Conservation (phyloP, 2,113 vertebrate species). For the Clinocottus analis region DNA sequence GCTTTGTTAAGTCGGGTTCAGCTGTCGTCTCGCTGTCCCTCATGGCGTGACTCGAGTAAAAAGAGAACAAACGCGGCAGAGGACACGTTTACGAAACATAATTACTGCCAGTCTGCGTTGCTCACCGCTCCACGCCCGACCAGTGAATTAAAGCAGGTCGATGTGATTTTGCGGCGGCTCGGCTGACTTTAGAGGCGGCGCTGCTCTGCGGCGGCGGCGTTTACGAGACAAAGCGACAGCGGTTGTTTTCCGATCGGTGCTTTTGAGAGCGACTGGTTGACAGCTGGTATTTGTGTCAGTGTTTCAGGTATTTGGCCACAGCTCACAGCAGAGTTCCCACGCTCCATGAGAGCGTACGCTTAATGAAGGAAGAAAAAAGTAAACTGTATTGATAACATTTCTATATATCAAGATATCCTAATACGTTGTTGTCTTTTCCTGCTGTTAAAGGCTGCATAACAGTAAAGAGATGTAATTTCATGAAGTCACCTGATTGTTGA, state of each 20-base stretch:
- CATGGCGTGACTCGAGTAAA: neutral
- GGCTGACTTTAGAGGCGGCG: conserved; percentile 6
- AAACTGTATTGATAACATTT: too few species aligned
- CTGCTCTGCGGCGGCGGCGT: neutral
- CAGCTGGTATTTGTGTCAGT: conserved; percentile 12
- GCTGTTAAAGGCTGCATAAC: too few species aligned
- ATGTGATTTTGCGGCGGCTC: neutral
- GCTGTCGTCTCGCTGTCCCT: neutral
- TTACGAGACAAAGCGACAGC: neutral
- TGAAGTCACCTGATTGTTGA: too few species aligned
- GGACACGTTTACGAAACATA: conserved; percentile 10
- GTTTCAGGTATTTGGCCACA: neutral
- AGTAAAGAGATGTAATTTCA: too few species aligned
- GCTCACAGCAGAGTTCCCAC: conserved; percentile 34
- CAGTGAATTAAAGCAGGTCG: neutral
- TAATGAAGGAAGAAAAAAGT: neutral
- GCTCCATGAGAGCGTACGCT: neutral
- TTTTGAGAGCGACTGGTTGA: neutral
- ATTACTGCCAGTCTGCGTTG: neutral
- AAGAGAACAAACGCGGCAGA: neutral
- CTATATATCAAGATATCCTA: too few species aligned
- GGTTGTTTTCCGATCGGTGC: neutral
- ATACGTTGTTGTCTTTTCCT: too few species aligned
- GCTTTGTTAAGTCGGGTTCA: neutral
- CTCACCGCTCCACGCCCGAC: neutral